Percentiles rank a stretch among this genome's conserved stretches.
These are phyloP conservation scores for Crotophaga sulcirostris DNA, from an alignment of 2,113 vertebrate genomes.

Conservation along the genomic window DNA sequence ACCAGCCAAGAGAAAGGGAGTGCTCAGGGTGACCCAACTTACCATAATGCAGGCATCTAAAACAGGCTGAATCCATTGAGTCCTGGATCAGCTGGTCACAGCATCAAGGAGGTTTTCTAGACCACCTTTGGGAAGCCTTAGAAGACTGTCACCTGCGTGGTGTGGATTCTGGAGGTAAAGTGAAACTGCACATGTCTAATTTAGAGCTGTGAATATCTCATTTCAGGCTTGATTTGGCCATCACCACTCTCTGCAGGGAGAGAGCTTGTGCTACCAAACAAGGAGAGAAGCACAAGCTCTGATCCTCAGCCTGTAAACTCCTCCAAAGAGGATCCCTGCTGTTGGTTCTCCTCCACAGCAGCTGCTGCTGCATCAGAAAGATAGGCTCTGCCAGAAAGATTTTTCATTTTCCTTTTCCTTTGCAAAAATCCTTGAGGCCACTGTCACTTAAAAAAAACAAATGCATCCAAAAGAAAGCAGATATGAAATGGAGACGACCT, in stretches of 20 bases:
- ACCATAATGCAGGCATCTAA: not conserved
- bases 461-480: not conserved
- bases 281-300: conserved; percentile 1
- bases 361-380: conserved; percentile 30
- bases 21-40: not conserved
- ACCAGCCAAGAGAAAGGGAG: not conserved
- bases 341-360: conserved; percentile 27
- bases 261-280: conserved; percentile 7
- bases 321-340: conserved; percentile 28
- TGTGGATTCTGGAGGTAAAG: not conserved
- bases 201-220: conserved; percentile 23
- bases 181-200: not conserved
- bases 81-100: not conserved
- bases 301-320: conserved; percentile 16
- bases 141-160: not conserved
- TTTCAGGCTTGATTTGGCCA: conserved; percentile 54
- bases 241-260: not conserved
- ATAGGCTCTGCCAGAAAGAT: not conserved
- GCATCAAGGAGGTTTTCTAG: not conserved
- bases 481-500: not conserved
- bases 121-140: not conserved
- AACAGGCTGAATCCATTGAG: not conserved
- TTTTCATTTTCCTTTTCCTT: conserved; percentile 17
- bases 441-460: not conserved
- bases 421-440: not conserved